Evolutionary conservation across 2,113 vertebrate genomes (phyloP), one percentile per base, ranked within the genome.

Genomic region (Psophia crepitans): DNA sequence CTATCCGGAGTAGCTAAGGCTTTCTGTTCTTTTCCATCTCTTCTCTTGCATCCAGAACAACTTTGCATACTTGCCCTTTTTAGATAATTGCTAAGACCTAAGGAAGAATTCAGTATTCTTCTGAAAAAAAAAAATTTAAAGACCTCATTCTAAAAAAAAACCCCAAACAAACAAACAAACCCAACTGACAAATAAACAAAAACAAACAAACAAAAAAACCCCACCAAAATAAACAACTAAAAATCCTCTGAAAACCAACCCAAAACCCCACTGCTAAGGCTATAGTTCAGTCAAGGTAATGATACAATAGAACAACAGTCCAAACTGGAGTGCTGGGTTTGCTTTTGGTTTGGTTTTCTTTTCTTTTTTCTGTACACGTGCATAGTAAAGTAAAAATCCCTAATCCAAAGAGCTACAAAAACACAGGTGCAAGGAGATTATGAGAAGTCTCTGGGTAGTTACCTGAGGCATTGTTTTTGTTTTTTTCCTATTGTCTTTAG

Each of bases 301-400:
- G 49, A 51, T 32, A 18, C 11, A 51, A 23, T 37, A 39, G 20
- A 73, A 14, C 8, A 70, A 17, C 26, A 82, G 33, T 49, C 32
- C 14, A 86, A 41, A 18, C 2, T 77, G 39, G 13, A 8, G 23
- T 89, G 33, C 43, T 68, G 9, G 6, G 22, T 75, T 22, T 48
- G 9, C 14, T n/a, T 46, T 30, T 49, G 43, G 8, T 43, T 43
- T 43, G 4, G 1, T 0, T 5, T 39, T 46, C 20, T 49, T 18
- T 30, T 11, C 17, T 19, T 91, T 53, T 58, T 80, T 28, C 54
- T 73, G 24, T 54, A 49, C 9, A 1, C 17, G 5, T 44, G 11
- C 32, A 7, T 51, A 35, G 22, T 83, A 61, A 14, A 33, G 30
- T 63, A 51, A 77, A 85, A 66, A 54, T 70, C 60, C 49, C 14